Evolutionary conservation across 2,888 invertebrate genomes (phyloP).

Genomic region (Andrena chrysosceles): DNA sequence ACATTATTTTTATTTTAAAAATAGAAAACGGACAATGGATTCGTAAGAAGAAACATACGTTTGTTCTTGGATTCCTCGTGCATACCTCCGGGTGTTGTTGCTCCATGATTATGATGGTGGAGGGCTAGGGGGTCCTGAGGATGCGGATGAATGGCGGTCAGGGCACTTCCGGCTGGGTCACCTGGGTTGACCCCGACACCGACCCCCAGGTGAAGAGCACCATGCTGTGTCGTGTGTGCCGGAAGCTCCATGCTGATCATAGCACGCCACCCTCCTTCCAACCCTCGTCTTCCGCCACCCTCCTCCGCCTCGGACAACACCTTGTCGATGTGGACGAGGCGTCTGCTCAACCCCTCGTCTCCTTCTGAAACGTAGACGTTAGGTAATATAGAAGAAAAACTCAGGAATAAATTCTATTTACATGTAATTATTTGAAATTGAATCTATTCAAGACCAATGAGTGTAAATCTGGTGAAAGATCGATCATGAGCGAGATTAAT

Average conservation of each 20-base stretch:
- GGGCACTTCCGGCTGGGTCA: conserved; percentile 80
- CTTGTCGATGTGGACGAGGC: conserved; percentile 78
- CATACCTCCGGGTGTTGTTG: conserved; percentile 82
- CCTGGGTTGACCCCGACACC: conserved; percentile 80
- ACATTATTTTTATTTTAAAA: background rate
- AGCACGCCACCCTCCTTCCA: conserved; percentile 81
- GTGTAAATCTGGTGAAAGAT: too few species aligned
- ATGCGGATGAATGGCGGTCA: conserved; percentile 81
- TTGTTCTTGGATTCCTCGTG: conserved; percentile 83
- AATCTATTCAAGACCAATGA: too few species aligned
- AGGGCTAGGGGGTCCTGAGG: conserved; percentile 81
- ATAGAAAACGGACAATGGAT: conserved; percentile 64
- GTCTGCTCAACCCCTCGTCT: conserved; percentile 68
- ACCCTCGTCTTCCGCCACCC: conserved; percentile 77
- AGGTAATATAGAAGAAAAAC: background rate
- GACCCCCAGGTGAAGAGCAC: conserved; percentile 81
- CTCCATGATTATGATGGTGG: conserved; percentile 81
- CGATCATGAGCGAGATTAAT: too few species aligned
- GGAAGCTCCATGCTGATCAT: conserved; percentile 84
- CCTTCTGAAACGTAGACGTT: conserved; percentile 34
- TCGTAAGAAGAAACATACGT: conserved; percentile 83
- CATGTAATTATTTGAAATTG: too few species aligned
- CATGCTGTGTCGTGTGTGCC: conserved; percentile 82
- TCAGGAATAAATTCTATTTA: too few species aligned
- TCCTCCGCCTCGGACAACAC: conserved; percentile 76